phyloP scores from a whole-genome alignment of 2,797 vertebrate species.

The Loris lydekkerianus region DNA sequence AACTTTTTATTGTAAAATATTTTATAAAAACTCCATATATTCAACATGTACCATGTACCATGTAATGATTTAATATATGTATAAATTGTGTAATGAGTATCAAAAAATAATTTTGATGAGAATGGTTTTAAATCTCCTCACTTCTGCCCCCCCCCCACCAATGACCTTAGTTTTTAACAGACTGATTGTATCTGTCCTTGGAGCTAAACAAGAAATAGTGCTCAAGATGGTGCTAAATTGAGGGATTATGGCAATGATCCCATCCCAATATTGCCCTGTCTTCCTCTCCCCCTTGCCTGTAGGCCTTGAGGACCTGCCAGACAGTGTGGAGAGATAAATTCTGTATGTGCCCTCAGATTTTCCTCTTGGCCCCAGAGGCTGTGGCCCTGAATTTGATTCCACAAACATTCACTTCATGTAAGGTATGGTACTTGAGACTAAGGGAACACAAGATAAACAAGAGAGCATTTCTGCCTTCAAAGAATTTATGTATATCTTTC shows the following conservation, averaged over 20 bases:
- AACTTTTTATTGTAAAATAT: conserved; percentile 24
- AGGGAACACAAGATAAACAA: background rate
- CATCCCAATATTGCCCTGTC: too few species aligned
- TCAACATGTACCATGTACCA: background rate
- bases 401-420: background rate
- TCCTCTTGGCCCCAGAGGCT: background rate
- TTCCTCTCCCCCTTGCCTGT: background rate
- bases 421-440: background rate
- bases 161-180: conserved; percentile 16
- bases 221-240: background rate
- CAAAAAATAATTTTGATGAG: background rate
- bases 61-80: background rate
- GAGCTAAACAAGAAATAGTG: background rate
- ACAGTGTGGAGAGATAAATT: background rate
- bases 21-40: background rate
- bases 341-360: background rate
- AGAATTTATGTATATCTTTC: background rate
- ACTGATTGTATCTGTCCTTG: background rate
- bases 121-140: background rate
- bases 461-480: background rate
- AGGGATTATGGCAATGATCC: background rate
- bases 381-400: background rate
- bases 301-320: background rate
- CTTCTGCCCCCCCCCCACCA: background rate
- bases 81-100: background rate